Percentiles rank a stretch among this genome's conserved stretches.
Evolutionary conservation across 2,797 vertebrate species (phyloP).

Genomic region (Epinephelus awoara): DNA sequence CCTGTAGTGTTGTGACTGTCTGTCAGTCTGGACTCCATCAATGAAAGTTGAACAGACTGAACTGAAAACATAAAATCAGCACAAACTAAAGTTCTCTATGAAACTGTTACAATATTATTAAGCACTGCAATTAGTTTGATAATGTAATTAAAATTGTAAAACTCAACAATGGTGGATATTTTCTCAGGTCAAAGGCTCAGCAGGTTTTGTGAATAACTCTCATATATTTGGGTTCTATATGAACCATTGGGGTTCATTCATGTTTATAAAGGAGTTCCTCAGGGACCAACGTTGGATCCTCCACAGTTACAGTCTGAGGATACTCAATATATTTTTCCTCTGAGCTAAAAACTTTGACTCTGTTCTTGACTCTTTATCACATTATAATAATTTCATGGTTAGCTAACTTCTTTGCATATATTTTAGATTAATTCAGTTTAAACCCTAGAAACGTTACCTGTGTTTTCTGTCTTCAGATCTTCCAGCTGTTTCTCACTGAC

Average conservation of each 20-base stretch:
- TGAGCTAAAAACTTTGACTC: too few species aligned
- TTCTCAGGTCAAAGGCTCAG: too few species aligned
- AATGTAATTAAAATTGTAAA: neutral
- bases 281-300: neutral
- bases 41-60: conserved; percentile 14
- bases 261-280: neutral
- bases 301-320: too few species aligned
- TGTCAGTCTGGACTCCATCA: conserved; percentile 21
- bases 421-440: too few species aligned
- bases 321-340: too few species aligned
- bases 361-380: too few species aligned
- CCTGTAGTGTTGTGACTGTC: conserved; percentile 1
- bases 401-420: too few species aligned
- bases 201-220: neutral
- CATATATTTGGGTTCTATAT: neutral
- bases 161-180: too few species aligned
- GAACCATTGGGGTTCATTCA: too few species aligned
- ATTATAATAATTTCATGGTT: too few species aligned
- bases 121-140: neutral
- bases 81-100: neutral
- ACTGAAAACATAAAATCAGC: conserved; percentile 13
- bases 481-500: too few species aligned
- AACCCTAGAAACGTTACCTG: conserved; percentile 15
- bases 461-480: too few species aligned
- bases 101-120: neutral